Base-by-base conservation (phyloP, 2,888 invertebrate genomes). In the Drosophila acutilabella region DNA sequence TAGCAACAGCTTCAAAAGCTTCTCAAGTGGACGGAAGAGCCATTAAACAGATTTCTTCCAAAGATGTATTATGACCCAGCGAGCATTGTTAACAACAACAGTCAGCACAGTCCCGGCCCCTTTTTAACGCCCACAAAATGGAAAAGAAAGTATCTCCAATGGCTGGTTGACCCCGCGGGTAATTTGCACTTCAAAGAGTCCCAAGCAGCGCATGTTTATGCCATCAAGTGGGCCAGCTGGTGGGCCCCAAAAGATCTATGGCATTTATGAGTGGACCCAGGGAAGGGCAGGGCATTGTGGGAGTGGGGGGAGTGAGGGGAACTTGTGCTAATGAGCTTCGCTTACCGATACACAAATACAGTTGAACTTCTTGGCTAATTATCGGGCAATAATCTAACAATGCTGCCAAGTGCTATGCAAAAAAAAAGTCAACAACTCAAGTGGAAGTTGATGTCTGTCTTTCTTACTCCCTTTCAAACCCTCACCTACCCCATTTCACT, bases 201-300 rank as follows among this genome's bases (percentile, higher is more conserved):
- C 74, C 67, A 75, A 50, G 42, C 62, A 62, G 80, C 58, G 69
- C 61, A 65, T 83, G 87, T 84, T 88, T 88, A 84, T 88, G 74
- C 83, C 83, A 88, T 80, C 78, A 78, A 86, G 80, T 83, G 87
- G 88, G 87, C 80, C 78, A 86, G 87, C 87, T 86, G 81, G 80
- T 86, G 86, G 72, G 60, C 72, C 64, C 64, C 67, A 13, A 61
- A 76, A 83, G 85, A 83, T 83, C 74, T 88, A 85, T 82, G 86
- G 82, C 86, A 83, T 83, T 83, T 83, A 83, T 83, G 83, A 83
- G 86, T 44, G 54, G 20, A 30, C 8, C 8, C 8, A 26, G 14
- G 23, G 51, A 14, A 30, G 59, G 36, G 20, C 1, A 23, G 4
- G 10, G 16, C 16, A 5, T 23, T 6, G 33, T 41, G 14, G n/a